Conservation (phyloP, 2,113 vertebrate genomes). For the Pedetes capensis region DNA sequence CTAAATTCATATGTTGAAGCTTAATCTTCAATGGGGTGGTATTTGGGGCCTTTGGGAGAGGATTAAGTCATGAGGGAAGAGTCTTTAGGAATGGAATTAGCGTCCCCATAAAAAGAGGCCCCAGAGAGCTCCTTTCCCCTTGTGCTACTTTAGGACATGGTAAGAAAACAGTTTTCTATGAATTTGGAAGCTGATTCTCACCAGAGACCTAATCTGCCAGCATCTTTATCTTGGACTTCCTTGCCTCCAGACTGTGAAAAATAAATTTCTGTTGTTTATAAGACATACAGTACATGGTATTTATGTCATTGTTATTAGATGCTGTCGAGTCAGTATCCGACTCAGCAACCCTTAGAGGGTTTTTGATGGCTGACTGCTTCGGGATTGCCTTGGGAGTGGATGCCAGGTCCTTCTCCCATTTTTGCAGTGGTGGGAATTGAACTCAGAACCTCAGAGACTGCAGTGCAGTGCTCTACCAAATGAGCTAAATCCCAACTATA, state of each 20-base stretch:
- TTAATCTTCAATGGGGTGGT: neutral
- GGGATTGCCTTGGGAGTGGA: too few relatives aligned
- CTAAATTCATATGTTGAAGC: neutral
- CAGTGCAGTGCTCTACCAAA: too few relatives aligned
- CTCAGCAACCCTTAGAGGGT: too few relatives aligned
- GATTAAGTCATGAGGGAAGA: neutral
- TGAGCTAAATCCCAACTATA: too few relatives aligned
- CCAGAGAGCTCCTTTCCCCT: neutral
- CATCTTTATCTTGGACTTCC: too few relatives aligned
- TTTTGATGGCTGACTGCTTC: too few relatives aligned
- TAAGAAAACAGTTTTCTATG: neutral
- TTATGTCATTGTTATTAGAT: too few relatives aligned
- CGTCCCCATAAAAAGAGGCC: neutral
- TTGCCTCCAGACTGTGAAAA: neutral
- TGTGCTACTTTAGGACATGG: neutral
- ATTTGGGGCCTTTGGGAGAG: neutral
- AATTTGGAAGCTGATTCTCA: neutral
- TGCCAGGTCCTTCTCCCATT: too few relatives aligned
- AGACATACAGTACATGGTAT: neutral
- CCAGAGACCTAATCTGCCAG: neutral
- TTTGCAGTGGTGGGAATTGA: too few relatives aligned
- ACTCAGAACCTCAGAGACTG: too few relatives aligned
- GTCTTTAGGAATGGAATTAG: neutral
- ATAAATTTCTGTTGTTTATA: neutral
- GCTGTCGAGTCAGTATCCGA: too few relatives aligned